These are phyloP conservation scores for Rynchops niger DNA, from an alignment of 2,113 vertebrate species.

Conservation along the genomic window DNA sequence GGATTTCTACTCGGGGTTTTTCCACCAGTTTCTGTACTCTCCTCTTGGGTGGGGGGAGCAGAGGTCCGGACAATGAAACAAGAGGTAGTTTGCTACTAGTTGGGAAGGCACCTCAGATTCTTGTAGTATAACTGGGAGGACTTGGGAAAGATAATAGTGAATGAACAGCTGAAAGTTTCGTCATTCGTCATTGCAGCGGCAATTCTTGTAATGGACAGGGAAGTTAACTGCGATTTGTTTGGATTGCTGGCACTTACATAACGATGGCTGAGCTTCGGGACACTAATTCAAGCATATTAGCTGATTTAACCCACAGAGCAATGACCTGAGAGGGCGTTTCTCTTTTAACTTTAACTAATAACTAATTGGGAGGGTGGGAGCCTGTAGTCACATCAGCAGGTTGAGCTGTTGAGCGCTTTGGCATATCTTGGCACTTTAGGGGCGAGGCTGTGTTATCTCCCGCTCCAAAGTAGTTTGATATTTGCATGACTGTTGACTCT, in stretches of 20 bases:
- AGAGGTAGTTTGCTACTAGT: not conserved
- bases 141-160: not conserved
- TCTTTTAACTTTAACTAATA: not conserved
- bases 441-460: not conserved
- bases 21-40: not conserved
- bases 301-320: not conserved
- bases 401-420: not conserved
- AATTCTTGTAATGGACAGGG: not conserved
- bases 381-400: not conserved
- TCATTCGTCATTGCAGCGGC: not conserved
- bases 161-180: not conserved
- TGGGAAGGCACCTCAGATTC: not conserved
- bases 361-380: not conserved
- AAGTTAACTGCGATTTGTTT: not conserved
- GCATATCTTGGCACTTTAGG: not conserved
- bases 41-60: fast-evolving
- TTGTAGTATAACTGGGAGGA: not conserved
- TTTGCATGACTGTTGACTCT: not conserved
- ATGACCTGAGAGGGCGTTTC: slow-evolving; percentile 27
- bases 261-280: not conserved
- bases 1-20: not conserved
- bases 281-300: not conserved
- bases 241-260: slow-evolving; percentile 16
- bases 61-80: not conserved
- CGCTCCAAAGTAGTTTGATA: not conserved